These are phyloP conservation scores for Drosophila santomea DNA, from an alignment of 1,140 invertebrate genomes.

Conservation along the genomic window DNA sequence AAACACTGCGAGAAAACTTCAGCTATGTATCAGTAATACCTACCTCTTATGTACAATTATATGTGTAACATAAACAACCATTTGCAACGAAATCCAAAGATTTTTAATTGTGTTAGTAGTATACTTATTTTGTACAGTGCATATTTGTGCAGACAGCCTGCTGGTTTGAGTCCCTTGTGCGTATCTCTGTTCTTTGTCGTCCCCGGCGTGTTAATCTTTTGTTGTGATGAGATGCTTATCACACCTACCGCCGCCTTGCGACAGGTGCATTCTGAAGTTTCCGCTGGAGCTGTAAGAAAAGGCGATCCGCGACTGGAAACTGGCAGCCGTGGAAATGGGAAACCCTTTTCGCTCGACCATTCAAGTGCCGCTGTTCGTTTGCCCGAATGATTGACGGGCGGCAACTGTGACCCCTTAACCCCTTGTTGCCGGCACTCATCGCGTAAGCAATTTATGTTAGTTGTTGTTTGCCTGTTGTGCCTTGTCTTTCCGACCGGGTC, in stretches of 20 bases:
- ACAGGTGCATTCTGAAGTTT: conserved; percentile 62
- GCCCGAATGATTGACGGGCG: conserved; percentile 66
- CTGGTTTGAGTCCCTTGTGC: background rate
- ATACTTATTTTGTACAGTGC: background rate
- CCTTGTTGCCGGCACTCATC: conserved; percentile 58
- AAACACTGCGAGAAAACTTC: conserved; percentile 1
- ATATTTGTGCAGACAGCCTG: conserved; percentile 32
- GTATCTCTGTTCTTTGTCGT: conserved; percentile 33
- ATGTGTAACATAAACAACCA: too few species aligned
- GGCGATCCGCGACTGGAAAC: conserved; percentile 3
- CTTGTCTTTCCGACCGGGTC: conserved; percentile 2
- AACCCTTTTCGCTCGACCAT: conserved; percentile 21
- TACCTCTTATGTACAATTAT: too few species aligned
- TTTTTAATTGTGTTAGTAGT: too few species aligned
- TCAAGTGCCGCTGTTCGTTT: conserved; percentile 64
- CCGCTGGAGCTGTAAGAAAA: conserved; percentile 12
- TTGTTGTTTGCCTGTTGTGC: conserved; percentile 40
- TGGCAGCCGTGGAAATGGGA: conserved; percentile 30
- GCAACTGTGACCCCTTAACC: conserved; percentile 41
- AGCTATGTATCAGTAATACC: background rate
- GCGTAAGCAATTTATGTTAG: conserved; percentile 75
- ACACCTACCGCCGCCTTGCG: conserved; percentile 40
- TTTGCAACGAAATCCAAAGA: too few species aligned
- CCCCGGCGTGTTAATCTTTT: conserved; percentile 70
- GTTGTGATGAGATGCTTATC: conserved; percentile 72